Evolutionary conservation across 2,888 invertebrate species (phyloP).

Genomic region (Volucella inanis): DNA sequence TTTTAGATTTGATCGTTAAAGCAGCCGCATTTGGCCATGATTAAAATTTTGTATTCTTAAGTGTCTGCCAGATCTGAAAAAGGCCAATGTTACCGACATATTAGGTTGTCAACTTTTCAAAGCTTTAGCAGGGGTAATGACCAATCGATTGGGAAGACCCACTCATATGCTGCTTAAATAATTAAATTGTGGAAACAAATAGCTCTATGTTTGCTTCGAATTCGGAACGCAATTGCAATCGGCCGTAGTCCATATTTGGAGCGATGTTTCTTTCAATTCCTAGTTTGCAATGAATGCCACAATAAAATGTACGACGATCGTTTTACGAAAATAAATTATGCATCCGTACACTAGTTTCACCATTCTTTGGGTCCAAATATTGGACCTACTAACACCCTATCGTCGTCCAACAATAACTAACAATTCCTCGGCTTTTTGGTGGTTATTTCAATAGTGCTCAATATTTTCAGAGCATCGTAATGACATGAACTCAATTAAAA

Average conservation of each 20-base stretch:
- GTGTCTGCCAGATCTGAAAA: slow-evolving; percentile 76
- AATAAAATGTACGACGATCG: slow-evolving; percentile 34
- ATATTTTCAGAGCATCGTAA: slow-evolving; percentile 65
- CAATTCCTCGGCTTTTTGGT: slow-evolving; percentile 69
- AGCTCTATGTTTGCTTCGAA: slow-evolving; percentile 71
- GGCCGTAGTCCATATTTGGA: slow-evolving; percentile 52
- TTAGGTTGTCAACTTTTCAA: slow-evolving; percentile 76
- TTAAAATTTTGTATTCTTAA: slow-evolving; percentile 77
- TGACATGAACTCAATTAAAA: slow-evolving; percentile 74
- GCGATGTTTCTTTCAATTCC: slow-evolving; percentile 44
- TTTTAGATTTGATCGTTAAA: slow-evolving; percentile 80
- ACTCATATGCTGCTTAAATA: slow-evolving; percentile 68
- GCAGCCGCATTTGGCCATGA: slow-evolving; percentile 79
- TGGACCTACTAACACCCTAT: slow-evolving; percentile 68
- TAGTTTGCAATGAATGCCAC: slow-evolving; percentile 27
- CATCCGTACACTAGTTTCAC: slow-evolving; percentile 45
- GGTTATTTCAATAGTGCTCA: slow-evolving; percentile 62
- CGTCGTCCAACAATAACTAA: slow-evolving; percentile 69
- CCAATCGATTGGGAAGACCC: slow-evolving; percentile 47
- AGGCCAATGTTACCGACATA: slow-evolving; percentile 73
- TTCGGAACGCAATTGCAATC: slow-evolving; percentile 64
- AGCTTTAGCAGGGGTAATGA: slow-evolving; percentile 61
- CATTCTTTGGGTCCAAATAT: slow-evolving; percentile 65
- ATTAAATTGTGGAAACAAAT: slow-evolving; percentile 6
- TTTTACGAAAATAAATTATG: slow-evolving; percentile 33